Evolutionary conservation across 2,888 invertebrate species (phyloP).

Genomic region (Euproctis similis): DNA sequence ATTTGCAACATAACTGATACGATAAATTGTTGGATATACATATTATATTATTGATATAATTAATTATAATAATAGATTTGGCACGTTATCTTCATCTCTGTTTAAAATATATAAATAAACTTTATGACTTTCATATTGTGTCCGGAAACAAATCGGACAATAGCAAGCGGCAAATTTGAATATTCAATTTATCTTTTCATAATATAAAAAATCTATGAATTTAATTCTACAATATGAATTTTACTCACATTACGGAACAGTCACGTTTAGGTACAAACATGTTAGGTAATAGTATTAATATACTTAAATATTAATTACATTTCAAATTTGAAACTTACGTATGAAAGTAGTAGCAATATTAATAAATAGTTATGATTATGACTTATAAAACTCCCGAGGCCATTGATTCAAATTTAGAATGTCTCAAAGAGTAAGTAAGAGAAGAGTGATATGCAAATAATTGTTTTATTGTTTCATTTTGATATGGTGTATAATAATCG

Average conservation of each 20-base stretch:
- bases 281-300: constrained; percentile 39
- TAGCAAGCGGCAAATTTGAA: constrained; percentile 53
- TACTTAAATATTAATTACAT: constrained; percentile 22
- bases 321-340: constrained; percentile 34
- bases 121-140: too few species aligned
- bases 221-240: constrained; percentile 20
- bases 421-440: constrained; percentile 12
- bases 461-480: constrained; percentile 26
- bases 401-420: constrained; percentile 10
- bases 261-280: constrained; percentile 50
- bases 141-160: constrained; percentile 42
- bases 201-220: too few species aligned
- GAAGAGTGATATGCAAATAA: constrained; percentile 36
- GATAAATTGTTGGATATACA: too few species aligned
- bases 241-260: constrained; percentile 44
- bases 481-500: constrained; percentile 48
- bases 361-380: too few species aligned
- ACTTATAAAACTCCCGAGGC: constrained; percentile 17
- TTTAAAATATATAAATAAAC: too few species aligned
- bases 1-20: too few species aligned
- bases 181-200: too few species aligned
- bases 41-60: too few species aligned
- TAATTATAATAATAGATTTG: too few species aligned
- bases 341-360: constrained; percentile 31
- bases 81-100: too few species aligned